phyloP scores from a whole-genome alignment of 2,113 vertebrate genomes.

The Picathartes gymnocephalus region DNA sequence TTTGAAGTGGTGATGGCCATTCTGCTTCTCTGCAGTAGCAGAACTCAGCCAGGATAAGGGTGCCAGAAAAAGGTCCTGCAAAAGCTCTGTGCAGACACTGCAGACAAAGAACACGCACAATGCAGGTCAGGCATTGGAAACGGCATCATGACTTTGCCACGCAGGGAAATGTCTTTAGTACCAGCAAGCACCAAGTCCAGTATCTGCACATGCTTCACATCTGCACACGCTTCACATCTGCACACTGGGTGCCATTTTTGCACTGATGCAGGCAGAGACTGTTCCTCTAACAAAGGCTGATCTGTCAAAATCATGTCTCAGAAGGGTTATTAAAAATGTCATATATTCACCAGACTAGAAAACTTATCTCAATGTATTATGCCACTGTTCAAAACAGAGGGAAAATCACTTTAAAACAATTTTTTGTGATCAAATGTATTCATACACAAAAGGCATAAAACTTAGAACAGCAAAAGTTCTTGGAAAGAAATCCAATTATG shows the following conservation, averaged over 20 bases:
- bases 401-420: background rate
- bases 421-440: background rate
- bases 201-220: background rate
- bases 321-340: background rate
- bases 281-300: background rate
- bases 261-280: background rate
- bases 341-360: background rate
- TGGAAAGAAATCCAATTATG: background rate
- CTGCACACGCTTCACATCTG: background rate
- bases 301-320: background rate
- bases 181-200: background rate
- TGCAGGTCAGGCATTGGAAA: background rate
- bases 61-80: background rate
- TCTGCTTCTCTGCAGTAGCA: background rate
- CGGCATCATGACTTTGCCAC: background rate
- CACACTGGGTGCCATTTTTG: background rate
- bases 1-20: background rate
- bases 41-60: background rate
- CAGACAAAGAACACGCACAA: accelerated
- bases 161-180: background rate
- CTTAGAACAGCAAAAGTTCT: background rate
- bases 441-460: background rate
- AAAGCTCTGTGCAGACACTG: background rate
- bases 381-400: background rate
- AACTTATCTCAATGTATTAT: background rate